Conservation (phyloP, 2,888 invertebrate genomes). For the Antheraea assamensis region DNA sequence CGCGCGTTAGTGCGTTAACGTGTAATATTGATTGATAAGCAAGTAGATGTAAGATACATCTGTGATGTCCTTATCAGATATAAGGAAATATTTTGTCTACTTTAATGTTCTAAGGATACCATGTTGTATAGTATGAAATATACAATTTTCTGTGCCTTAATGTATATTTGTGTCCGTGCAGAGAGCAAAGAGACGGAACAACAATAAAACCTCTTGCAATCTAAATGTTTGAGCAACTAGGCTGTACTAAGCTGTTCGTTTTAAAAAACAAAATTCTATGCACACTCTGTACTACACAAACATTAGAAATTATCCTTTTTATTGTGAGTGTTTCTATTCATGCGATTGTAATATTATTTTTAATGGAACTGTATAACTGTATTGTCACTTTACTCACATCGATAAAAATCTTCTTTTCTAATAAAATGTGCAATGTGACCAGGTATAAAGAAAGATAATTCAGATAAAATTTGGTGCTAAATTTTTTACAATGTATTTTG, state of each 20-base stretch:
- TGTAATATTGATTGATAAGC: not conserved
- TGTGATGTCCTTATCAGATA: not conserved
- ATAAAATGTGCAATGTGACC: not conserved
- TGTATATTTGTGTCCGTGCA: not conserved
- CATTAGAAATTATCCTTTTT: not conserved
- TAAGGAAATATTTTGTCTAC: constrained; percentile 9
- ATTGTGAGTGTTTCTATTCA: not conserved
- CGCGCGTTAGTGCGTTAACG: not conserved
- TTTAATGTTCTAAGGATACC: not conserved
- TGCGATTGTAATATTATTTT: not conserved
- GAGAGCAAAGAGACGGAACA: not conserved
- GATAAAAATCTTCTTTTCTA: too few species aligned
- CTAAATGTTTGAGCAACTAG: not conserved
- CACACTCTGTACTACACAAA: not conserved
- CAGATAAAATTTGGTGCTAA: not conserved
- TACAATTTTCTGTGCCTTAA: constrained; percentile 7
- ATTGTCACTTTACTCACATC: too few species aligned
- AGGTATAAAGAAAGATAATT: not conserved
- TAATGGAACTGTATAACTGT: not conserved
- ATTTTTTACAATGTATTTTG: not conserved
- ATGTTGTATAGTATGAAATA: not conserved
- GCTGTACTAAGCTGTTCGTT: too few species aligned
- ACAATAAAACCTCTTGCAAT: not conserved
- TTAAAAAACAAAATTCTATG: too few species aligned
- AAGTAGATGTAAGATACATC: not conserved